Evolutionary conservation across 2,113 vertebrate species (phyloP).

Genomic region (Prionailurus bengalensis): DNA sequence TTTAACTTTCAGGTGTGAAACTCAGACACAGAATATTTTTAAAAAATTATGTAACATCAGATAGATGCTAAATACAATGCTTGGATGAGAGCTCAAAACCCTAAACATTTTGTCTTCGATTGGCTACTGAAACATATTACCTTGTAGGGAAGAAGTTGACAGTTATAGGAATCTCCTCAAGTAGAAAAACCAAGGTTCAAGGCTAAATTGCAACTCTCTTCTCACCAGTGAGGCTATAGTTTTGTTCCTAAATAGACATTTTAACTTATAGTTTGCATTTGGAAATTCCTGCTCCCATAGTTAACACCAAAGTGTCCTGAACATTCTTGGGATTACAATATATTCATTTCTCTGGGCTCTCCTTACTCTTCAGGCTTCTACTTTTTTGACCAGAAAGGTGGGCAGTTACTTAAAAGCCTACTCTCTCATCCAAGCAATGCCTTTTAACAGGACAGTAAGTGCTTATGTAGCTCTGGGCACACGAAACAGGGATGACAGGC

Average conservation of each 20-base stretch:
- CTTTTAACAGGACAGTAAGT: not conserved
- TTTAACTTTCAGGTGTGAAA: constrained; percentile 44
- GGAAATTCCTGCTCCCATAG: not conserved
- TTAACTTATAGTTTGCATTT: constrained; percentile 10
- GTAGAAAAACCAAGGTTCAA: not conserved
- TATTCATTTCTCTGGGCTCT: constrained; percentile 1
- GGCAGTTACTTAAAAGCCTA: not conserved
- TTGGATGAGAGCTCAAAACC: not conserved
- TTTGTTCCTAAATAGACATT: not conserved
- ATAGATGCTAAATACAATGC: not conserved
- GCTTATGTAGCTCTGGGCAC: not conserved
- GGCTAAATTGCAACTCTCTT: not conserved
- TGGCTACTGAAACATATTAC: not conserved
- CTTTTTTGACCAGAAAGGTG: not conserved
- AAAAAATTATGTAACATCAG: not conserved
- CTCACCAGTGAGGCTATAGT: not conserved
- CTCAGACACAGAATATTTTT: not conserved
- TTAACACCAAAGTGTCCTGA: not conserved
- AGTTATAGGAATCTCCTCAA: not conserved
- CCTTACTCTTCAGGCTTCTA: not conserved
- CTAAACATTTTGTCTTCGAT: not conserved
- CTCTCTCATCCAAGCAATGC: not conserved
- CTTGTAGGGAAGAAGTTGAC: not conserved
- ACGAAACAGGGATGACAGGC: not conserved
- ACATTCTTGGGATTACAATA: not conserved